These are phyloP conservation scores for Gymnocypris eckloni DNA, from an alignment of 2,797 vertebrate species.

Conservation along the genomic window DNA sequence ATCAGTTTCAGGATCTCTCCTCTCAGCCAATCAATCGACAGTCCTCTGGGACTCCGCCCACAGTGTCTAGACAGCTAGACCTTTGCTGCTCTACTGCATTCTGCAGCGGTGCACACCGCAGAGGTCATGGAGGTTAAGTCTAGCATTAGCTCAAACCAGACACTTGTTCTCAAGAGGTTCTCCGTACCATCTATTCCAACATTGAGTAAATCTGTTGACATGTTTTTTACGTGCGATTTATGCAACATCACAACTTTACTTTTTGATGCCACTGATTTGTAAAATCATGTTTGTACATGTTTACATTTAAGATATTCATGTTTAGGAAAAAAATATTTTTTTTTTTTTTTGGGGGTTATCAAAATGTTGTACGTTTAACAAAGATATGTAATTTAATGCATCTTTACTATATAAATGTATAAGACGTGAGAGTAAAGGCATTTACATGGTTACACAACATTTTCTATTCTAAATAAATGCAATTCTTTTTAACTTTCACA, in stretches of 20 bases:
- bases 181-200: slow-evolving; percentile 13
- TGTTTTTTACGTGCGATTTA: neutral
- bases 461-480: neutral
- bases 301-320: neutral
- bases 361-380: no score
- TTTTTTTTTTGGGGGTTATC: no score
- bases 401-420: no score
- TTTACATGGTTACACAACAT: neutral
- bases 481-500: neutral
- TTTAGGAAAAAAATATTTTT: neutral
- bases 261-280: neutral
- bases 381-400: no score
- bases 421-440: no score
- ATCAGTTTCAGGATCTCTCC: slow-evolving; percentile 59
- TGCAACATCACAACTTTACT: neutral
- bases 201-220: neutral
- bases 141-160: slow-evolving; percentile 30
- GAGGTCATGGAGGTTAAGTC: slow-evolving; percentile 60
- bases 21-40: slow-evolving; percentile 66
- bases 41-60: slow-evolving; percentile 74
- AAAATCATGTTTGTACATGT: no score
- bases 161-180: slow-evolving; percentile 36
- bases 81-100: slow-evolving; percentile 61
- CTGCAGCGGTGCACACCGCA: slow-evolving; percentile 42
- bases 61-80: slow-evolving; percentile 77